Percentiles rank a stretch among this genome's conserved stretches.
Conservation (phyloP, 2,888 invertebrate genomes). For the Stenolophus ochropezus region DNA sequence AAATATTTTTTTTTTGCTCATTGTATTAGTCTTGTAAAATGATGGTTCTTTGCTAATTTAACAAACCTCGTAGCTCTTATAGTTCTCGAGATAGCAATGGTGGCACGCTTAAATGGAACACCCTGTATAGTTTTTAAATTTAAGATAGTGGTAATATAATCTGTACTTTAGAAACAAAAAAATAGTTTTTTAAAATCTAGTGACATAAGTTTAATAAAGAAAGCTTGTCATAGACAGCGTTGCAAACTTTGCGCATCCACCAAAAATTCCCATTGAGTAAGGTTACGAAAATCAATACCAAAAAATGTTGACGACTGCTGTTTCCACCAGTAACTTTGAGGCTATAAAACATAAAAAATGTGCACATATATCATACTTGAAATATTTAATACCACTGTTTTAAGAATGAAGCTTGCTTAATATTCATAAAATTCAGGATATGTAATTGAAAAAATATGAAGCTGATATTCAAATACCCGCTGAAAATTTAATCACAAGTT, state of each 20-base stretch:
- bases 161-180: too few relatives aligned
- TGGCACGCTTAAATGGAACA: too few relatives aligned
- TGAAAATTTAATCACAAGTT: conserved; percentile 35
- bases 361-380: background rate
- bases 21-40: too few relatives aligned
- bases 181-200: too few relatives aligned
- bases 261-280: conserved; percentile 18
- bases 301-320: conserved; percentile 16
- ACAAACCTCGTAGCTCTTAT: too few relatives aligned
- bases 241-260: conserved; percentile 1
- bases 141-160: too few relatives aligned
- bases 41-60: too few relatives aligned
- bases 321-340: background rate
- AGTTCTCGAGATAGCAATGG: too few relatives aligned
- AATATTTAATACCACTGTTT: background rate
- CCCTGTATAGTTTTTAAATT: too few relatives aligned
- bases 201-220: too few relatives aligned
- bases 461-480: conserved; percentile 1
- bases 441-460: background rate
- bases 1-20: too few relatives aligned
- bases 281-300: conserved; percentile 33
- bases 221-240: too few relatives aligned
- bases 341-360: background rate
- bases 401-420: background rate
- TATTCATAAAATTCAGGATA: background rate